Evolutionary conservation across 1,140 invertebrate genomes (phyloP).

Genomic region (Bilobella aurantiaca): DNA sequence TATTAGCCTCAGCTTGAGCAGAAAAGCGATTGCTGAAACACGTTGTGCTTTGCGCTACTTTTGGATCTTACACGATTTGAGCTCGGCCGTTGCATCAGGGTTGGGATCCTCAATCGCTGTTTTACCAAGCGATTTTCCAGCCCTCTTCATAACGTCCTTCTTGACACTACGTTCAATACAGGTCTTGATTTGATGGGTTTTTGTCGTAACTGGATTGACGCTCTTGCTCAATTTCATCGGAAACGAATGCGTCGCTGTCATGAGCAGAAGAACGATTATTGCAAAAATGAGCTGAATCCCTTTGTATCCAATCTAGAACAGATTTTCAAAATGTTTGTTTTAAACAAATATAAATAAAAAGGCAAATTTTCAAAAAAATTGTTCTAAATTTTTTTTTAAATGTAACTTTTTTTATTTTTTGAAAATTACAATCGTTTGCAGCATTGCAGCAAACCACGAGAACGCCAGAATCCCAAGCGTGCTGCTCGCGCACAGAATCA

Average conservation of each 20-base stretch:
- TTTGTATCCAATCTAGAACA: background rate
- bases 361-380: too few relatives aligned
- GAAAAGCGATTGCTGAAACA: too few relatives aligned
- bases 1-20: too few relatives aligned
- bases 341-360: background rate
- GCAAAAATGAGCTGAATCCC: background rate
- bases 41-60: too few relatives aligned
- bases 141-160: background rate
- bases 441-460: background rate
- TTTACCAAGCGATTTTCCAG: background rate
- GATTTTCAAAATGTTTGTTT: background rate
- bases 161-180: background rate
- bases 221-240: background rate
- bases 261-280: background rate
- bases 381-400: too few relatives aligned
- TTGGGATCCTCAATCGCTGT: background rate
- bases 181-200: background rate
- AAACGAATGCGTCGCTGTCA: background rate
- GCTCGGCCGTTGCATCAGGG: background rate
- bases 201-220: background rate
- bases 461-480: background rate
- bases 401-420: too few relatives aligned
- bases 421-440: background rate
- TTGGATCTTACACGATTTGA: background rate
- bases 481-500: background rate